Evolutionary conservation across 2,797 vertebrate species (phyloP), one percentile per base, ranked within the genome.

Genomic region (Lophius americanus): DNA sequence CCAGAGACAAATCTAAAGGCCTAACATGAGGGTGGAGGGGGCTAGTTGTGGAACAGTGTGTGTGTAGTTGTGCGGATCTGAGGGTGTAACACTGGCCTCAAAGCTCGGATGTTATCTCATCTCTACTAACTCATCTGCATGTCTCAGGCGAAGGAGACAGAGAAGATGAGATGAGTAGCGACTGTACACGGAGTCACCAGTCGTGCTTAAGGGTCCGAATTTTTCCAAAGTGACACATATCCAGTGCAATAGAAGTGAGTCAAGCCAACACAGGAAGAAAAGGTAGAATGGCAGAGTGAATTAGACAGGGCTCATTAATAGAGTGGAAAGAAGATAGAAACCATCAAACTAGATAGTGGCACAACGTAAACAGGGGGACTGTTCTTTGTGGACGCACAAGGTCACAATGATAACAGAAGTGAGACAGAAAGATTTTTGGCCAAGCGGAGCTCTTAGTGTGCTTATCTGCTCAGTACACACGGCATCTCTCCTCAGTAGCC

Each of bases 181-280:
- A 89, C 82, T 86, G 84, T 75, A 71, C 68, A 57, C 70, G 79
- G 75, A 88, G 85, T 90, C 85, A 90, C 89, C 87, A 85, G 89
- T 46, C 79, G 42, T 54, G 76, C 64, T 86, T 73, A 75, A 81
- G 81, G 83, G 81, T 89, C 82, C 80, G 72, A 84, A 68, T 78
- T 82, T 73, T 33, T 47, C 61, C 69, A 83, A 82, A 88, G 76
- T 87, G 84, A 91, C 83, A 89, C 76, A 81, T 50, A 75, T 84
- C 68, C 66, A 75, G 77, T n/a, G 51, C 65, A 73, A 85, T 73
- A 60, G 67, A 89, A 69, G 53, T 33, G 42, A 71, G 70, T 72
- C 48, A 14, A 65, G 64, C 70, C 50, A 62, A 70, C 36, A 60
- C 46, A 82, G 46, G 57, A 70, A 3, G 60, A 42, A 76, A 58